These are phyloP conservation scores for Pristis pectinata DNA, from an alignment of 2,797 vertebrate species.

Conservation along the genomic window DNA sequence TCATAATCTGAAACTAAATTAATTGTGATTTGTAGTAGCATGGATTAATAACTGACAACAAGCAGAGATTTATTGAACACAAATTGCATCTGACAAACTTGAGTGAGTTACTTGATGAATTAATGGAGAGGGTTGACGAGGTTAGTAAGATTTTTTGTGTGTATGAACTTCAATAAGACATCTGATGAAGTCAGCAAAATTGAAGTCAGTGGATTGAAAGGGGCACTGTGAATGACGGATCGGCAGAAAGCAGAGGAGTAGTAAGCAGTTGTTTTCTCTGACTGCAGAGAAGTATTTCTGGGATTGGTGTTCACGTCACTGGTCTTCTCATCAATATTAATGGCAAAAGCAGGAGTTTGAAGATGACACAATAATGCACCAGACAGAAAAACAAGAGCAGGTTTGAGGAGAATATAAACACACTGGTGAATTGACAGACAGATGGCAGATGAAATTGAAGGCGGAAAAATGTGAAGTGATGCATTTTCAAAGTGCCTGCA, in stretches of 20 bases:
- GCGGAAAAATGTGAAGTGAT: not conserved
- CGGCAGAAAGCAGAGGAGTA: not conserved
- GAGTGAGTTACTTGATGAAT: too few relatives aligned
- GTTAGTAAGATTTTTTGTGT: too few relatives aligned
- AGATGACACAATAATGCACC: not conserved
- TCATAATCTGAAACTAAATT: not conserved
- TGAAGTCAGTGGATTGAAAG: not conserved
- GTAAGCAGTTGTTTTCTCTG: not conserved
- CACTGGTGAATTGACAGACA: not conserved
- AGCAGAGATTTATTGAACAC: too few relatives aligned
- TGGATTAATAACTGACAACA: not conserved
- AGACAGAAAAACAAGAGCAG: not conserved
- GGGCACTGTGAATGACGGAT: not conserved
- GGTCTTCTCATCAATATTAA: not conserved
- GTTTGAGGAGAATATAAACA: not conserved
- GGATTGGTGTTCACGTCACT: not conserved
- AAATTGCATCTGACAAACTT: too few relatives aligned
- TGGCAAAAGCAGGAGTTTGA: not conserved
- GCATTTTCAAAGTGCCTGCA: not conserved
- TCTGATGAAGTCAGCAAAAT: too few relatives aligned
- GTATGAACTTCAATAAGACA: too few relatives aligned
- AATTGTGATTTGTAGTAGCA: not conserved
- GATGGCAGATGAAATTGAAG: not conserved
- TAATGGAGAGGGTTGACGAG: too few relatives aligned
- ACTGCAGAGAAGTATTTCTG: not conserved